Percentiles rank a stretch among this genome's conserved stretches.
phyloP scores from a whole-genome alignment of 2,113 vertebrate species.

The Oxyura jamaicensis region DNA sequence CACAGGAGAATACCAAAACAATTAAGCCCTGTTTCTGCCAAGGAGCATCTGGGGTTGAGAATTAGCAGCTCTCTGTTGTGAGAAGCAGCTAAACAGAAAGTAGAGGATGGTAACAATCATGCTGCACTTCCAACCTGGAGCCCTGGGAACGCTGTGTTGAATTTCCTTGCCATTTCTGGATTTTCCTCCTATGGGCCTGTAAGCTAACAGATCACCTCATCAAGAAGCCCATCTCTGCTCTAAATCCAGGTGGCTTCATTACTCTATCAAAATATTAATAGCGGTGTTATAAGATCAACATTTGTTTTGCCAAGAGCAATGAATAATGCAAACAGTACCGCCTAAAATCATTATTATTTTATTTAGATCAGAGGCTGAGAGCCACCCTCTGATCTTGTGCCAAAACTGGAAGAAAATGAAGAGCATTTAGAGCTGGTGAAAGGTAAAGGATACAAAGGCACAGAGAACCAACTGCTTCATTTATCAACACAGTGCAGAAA shows the following conservation, averaged over 20 bases:
- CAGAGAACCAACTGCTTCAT: neutral
- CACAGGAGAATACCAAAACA: neutral
- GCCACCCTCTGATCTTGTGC: neutral
- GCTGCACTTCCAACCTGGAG: neutral
- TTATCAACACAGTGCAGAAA: neutral
- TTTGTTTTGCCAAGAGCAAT: conserved; percentile 56
- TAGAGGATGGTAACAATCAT: accelerated
- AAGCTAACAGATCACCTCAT: neutral
- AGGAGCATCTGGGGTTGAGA: neutral
- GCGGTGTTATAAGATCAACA: conserved; percentile 13
- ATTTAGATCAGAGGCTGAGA: conserved; percentile 26
- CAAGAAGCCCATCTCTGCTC: neutral
- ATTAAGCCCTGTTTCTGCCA: neutral
- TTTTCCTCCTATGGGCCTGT: neutral
- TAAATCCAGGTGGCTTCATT: conserved; percentile 37
- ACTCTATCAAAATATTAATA: conserved; percentile 38
- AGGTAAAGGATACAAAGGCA: neutral
- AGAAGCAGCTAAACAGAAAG: neutral
- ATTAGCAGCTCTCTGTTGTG: neutral
- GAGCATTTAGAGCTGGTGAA: neutral
- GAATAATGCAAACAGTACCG: conserved; percentile 13
- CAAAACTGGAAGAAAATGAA: neutral
- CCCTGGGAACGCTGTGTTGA: neutral
- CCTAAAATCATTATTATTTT: neutral
- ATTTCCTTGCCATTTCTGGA: neutral